Conservation (phyloP, 1,140 invertebrate genomes). For the Cyphomyrmex costatus region DNA sequence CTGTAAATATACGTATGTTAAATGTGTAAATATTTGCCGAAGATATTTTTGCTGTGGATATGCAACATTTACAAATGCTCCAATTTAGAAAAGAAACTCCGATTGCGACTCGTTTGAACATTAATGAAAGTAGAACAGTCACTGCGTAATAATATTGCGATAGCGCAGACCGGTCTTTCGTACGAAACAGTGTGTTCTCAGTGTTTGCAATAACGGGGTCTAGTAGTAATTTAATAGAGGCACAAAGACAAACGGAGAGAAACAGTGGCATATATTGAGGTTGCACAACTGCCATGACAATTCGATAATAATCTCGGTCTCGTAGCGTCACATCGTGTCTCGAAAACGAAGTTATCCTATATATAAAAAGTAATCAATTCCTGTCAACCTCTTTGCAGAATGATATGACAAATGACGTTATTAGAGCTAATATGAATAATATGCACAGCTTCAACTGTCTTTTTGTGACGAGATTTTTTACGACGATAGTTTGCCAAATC, state of each 20-base stretch:
- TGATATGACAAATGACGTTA: background rate
- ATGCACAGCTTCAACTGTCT: background rate
- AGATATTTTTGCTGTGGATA: background rate
- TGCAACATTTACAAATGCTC: background rate
- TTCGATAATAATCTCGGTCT: slow-evolving; percentile 58
- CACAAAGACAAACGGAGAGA: slow-evolving; percentile 57
- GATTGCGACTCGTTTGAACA: background rate
- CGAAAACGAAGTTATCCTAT: background rate
- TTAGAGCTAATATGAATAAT: background rate
- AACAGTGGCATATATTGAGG: background rate
- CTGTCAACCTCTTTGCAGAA: background rate
- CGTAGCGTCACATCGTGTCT: background rate
- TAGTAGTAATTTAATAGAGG: slow-evolving; percentile 58
- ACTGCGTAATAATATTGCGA: slow-evolving; percentile 36
- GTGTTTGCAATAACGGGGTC: slow-evolving; percentile 49
- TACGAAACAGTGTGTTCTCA: slow-evolving; percentile 27
- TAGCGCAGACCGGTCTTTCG: slow-evolving; percentile 11
- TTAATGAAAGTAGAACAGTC: slow-evolving; percentile 29
- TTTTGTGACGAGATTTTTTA: background rate
- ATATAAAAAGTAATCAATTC: slow-evolving; percentile 62
- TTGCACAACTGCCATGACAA: slow-evolving; percentile 45
- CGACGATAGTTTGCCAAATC: background rate
- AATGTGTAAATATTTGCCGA: background rate
- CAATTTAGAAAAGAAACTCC: background rate
- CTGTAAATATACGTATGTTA: background rate